These are phyloP conservation scores for Callyntrura guangdongensis DNA, from an alignment of 2,888 invertebrate genomes.

Conservation along the genomic window DNA sequence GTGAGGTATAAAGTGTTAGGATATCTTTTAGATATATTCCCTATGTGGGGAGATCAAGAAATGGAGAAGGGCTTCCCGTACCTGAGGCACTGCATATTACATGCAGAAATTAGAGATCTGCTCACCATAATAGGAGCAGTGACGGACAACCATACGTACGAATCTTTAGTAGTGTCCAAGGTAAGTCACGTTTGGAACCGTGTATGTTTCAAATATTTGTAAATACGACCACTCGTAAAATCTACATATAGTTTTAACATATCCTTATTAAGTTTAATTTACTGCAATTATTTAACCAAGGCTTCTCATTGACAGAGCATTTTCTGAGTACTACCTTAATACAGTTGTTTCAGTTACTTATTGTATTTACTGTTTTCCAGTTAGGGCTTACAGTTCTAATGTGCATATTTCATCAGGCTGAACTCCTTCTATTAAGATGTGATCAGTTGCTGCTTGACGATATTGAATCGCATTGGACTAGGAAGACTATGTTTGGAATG, in stretches of 20 bases:
- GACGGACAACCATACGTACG: conserved; percentile 68
- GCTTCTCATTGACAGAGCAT: no score
- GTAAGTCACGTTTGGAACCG: conserved; percentile 21
- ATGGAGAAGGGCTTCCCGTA: conserved; percentile 81
- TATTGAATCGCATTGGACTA: conserved; percentile 71
- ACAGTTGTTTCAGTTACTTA: no score
- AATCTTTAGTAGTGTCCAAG: conserved; percentile 65
- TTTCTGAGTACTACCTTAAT: no score
- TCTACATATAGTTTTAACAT: not conserved
- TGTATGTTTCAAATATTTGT: no score
- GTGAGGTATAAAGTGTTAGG: conserved; percentile 78
- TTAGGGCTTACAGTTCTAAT: conserved; percentile 79
- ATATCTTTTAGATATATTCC: conserved; percentile 79
- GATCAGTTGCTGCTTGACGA: conserved; percentile 71
- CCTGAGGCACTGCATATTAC: conserved; percentile 81
- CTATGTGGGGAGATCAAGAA: conserved; percentile 78
- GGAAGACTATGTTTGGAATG: conserved; percentile 66
- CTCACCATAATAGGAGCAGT: conserved; percentile 65
- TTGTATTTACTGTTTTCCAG: no score
- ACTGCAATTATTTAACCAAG: no score
- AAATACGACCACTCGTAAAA: no score
- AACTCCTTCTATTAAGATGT: conserved; percentile 70
- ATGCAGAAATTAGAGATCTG: conserved; percentile 76
- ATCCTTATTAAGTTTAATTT: no score
- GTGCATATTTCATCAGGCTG: conserved; percentile 79